Percentiles rank a stretch among this genome's conserved stretches.
These are phyloP conservation scores for Chrysemys picta DNA, from an alignment of 2,113 vertebrate species.

Conservation along the genomic window DNA sequence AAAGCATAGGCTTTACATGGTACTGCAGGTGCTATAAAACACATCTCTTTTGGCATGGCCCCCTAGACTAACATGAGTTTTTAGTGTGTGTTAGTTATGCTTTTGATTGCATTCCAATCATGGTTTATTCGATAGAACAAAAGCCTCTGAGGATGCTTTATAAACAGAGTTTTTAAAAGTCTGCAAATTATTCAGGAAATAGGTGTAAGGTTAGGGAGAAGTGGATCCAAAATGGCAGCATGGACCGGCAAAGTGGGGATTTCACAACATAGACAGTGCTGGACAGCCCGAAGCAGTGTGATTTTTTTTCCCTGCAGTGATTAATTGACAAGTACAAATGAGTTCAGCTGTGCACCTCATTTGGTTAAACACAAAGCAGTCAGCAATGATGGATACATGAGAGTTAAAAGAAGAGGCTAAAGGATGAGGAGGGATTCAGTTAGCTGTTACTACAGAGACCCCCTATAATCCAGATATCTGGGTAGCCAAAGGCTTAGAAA, in stretches of 20 bases:
- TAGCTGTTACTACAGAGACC: background rate
- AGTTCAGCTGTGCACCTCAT: background rate
- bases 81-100: background rate
- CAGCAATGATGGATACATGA: background rate
- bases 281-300: background rate
- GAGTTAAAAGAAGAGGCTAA: background rate
- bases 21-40: background rate
- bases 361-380: conserved; percentile 10
- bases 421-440: conserved; percentile 11
- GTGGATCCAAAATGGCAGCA: background rate
- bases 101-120: background rate
- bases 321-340: background rate
- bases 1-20: background rate
- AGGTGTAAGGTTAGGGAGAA: background rate
- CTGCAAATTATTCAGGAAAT: background rate
- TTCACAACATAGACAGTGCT: background rate
- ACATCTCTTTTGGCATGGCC: conserved; percentile 31
- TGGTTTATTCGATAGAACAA: conserved; percentile 27
- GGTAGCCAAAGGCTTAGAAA: conserved; percentile 2
- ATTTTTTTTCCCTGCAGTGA: background rate
- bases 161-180: conserved; percentile 8
- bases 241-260: background rate
- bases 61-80: background rate
- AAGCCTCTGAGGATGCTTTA: background rate
- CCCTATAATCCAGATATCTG: background rate